Evolutionary conservation across 2,113 vertebrate genomes (phyloP).

Genomic region (Channa maculata): DNA sequence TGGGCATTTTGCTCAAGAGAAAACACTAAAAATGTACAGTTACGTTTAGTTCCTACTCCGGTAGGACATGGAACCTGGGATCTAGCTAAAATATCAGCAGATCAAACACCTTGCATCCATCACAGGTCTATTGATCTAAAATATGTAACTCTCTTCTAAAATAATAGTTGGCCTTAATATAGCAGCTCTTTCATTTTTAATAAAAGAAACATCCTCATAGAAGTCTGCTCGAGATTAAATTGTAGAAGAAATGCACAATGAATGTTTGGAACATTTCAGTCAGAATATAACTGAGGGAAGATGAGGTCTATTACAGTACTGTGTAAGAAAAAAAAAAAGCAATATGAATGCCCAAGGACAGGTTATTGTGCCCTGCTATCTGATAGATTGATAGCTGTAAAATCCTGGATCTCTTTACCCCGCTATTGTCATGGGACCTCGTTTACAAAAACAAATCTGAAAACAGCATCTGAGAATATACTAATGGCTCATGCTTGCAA

Average conservation of each 20-base stretch:
- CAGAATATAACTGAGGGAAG: slow-evolving; percentile 23
- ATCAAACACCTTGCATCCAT: slow-evolving; percentile 27
- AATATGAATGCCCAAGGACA: slow-evolving; percentile 70
- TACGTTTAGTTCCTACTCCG: not conserved
- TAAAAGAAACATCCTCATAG: slow-evolving; percentile 20
- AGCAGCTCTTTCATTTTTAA: slow-evolving; percentile 33
- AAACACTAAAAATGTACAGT: not conserved
- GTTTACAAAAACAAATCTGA: slow-evolving; percentile 78
- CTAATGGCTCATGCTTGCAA: slow-evolving; percentile 77
- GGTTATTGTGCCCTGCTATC: slow-evolving; percentile 69
- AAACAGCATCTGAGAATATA: slow-evolving; percentile 74
- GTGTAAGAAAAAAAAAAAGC: slow-evolving; percentile 2
- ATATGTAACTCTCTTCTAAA: slow-evolving; percentile 9
- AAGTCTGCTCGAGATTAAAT: slow-evolving; percentile 37
- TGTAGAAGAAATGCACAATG: slow-evolving; percentile 6
- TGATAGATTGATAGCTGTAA: slow-evolving; percentile 63
- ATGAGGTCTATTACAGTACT: slow-evolving; percentile 28
- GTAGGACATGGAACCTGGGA: slow-evolving; percentile 29
- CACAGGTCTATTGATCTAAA: slow-evolving; percentile 8
- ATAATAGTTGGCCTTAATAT: slow-evolving; percentile 1
- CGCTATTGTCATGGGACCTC: slow-evolving; percentile 71
- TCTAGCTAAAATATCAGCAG: slow-evolving; percentile 36
- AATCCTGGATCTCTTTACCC: slow-evolving; percentile 61
- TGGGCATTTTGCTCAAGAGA: no score
- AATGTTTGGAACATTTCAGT: slow-evolving; percentile 36